Evolutionary conservation across 2,888 invertebrate species (phyloP), one percentile per base, ranked within the genome.

Genomic region (Sinotaia quadrata): DNA sequence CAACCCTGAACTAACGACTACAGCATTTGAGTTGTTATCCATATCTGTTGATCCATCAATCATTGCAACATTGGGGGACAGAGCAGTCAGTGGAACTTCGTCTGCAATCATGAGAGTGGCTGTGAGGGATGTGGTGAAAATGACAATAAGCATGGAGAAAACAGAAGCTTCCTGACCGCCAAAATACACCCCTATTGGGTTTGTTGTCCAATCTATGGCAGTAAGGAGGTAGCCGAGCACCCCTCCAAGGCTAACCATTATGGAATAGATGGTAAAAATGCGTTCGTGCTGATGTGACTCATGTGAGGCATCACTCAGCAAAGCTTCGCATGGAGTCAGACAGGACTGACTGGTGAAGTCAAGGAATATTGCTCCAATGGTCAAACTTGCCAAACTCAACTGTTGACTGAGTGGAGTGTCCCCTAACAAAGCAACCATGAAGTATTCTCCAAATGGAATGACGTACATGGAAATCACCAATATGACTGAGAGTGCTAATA

Each of bases 281-380:
- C 92, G 92, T 0, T 96, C 96, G 84, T 97, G 96, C 86, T 97
- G 97, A 90, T 95, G 95, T 88, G 95, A 83, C n/a, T 79, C 94
- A 78, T 94, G 89, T 68, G 95, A 95, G 61, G 97, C 94, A 86
- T 98, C 98, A 31, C 97, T 91, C 0, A 98, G 91, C 89, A 96
- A 95, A 52, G 97, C 96, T 78, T 98, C 91, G 0, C 97, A 93
- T 0, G 98, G 97, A 84, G 96, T 97, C 87, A 98, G 95, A 81
- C 97, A 97, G 34, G 96, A 96, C 86, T 98, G 97, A 0, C 97
- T 96, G 82, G 97, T 95, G 86, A 97, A 97, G 88, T 98, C 98
- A 74, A 98, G 89, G 47, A 98, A 90, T 33, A 97, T 95, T 0
- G 97, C 96, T 8, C 97, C 97, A 4, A 97, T 24, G 0, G 85